Conservation (phyloP, 2,888 invertebrate species). For the Apodemia hepburni region DNA sequence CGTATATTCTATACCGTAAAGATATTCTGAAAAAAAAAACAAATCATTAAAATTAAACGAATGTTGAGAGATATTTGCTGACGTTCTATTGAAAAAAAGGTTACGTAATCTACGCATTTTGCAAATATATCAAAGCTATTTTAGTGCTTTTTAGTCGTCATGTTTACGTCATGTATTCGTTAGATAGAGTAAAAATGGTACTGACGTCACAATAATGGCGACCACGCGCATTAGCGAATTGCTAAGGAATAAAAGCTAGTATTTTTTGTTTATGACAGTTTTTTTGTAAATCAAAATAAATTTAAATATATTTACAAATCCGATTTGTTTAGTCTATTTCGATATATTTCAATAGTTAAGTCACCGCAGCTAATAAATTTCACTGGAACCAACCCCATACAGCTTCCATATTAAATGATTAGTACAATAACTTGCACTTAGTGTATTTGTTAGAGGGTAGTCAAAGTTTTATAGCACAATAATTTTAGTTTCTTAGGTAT, state of each 20-base stretch:
- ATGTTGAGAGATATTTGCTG: background rate
- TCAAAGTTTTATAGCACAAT: constrained; percentile 37
- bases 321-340: background rate
- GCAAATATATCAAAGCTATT: background rate
- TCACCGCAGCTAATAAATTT: constrained; percentile 20
- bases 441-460: constrained; percentile 42
- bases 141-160: too few relatives aligned
- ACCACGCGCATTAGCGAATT: background rate
- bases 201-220: background rate
- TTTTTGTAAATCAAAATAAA: background rate
- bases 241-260: background rate
- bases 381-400: constrained; percentile 46
- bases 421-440: constrained; percentile 67
- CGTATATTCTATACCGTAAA: background rate
- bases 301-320: background rate
- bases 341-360: constrained; percentile 5
- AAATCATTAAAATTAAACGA: background rate
- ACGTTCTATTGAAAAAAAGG: background rate
- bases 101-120: background rate
- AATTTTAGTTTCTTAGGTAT: constrained; percentile 19
- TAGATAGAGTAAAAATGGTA: background rate
- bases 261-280: background rate
- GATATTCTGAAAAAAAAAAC: background rate
- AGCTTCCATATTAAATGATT: constrained; percentile 53
- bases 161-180: background rate